Conservation (phyloP, 2,113 vertebrate species). For the Carettochelys insculpta region DNA sequence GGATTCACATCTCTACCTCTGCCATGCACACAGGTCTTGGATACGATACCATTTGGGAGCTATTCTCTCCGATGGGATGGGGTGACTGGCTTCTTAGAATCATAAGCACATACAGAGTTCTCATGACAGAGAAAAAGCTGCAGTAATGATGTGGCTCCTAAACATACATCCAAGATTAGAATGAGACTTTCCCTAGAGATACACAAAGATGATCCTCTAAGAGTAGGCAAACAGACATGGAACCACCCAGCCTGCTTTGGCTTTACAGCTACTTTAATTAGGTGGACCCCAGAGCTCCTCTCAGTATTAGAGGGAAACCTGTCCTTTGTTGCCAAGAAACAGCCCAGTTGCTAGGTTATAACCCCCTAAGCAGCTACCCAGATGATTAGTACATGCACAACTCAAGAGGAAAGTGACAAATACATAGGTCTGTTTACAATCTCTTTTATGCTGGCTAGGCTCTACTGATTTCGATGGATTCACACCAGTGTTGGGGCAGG, state of each 20-base stretch:
- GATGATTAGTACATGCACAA: not conserved
- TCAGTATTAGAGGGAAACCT: not conserved
- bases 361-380: not conserved
- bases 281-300: not conserved
- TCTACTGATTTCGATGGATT: conserved; percentile 27
- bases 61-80: not conserved
- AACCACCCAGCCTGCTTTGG: not conserved
- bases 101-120: conserved; percentile 3
- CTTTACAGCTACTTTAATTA: not conserved
- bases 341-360: not conserved
- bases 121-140: not conserved
- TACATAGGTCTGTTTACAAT: conserved; percentile 49
- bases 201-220: not conserved
- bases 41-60: not conserved
- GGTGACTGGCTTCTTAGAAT: not conserved
- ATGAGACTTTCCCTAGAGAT: not conserved
- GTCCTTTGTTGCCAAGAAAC: not conserved
- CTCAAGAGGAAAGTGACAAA: not conserved
- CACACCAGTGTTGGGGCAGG: conserved; percentile 51
- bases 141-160: not conserved
- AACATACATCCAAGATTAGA: not conserved
- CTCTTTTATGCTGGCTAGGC: not conserved
- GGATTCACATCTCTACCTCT: not conserved
- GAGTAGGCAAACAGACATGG: not conserved
- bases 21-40: not conserved